Percentiles rank a stretch among this genome's conserved stretches.
Conservation (phyloP, 2,888 invertebrate species). For the Argyra leucocephala region DNA sequence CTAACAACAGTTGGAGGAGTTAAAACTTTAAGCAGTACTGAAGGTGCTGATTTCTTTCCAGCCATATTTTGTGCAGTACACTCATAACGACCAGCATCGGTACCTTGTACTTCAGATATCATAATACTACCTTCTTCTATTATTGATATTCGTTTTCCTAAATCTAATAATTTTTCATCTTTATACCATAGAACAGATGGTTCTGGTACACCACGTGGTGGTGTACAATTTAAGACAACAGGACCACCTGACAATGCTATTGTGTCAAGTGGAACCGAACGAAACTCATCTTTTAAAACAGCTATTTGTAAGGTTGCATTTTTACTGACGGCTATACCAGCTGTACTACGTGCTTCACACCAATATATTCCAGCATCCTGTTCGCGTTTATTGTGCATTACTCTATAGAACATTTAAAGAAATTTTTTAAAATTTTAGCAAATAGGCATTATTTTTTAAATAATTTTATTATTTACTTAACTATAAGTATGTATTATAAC, state of each 20-base stretch:
- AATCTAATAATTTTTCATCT: slow-evolving; percentile 29
- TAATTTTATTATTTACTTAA: too few relatives aligned
- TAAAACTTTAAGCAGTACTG: slow-evolving; percentile 28
- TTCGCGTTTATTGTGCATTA: slow-evolving; percentile 63
- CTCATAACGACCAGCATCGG: slow-evolving; percentile 30
- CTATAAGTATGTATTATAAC: too few relatives aligned
- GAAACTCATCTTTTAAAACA: slow-evolving; percentile 30
- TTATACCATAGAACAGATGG: slow-evolving; percentile 31
- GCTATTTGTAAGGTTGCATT: slow-evolving; percentile 73
- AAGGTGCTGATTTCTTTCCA: slow-evolving; percentile 28
- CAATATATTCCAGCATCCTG: slow-evolving; percentile 70
- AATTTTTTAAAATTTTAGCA: neutral
- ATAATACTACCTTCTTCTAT: slow-evolving; percentile 30
- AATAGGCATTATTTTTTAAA: too few relatives aligned
- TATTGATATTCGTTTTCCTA: slow-evolving; percentile 30
- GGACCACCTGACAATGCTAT: slow-evolving; percentile 31
- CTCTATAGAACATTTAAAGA: slow-evolving; percentile 20
- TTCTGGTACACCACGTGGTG: slow-evolving; percentile 30
- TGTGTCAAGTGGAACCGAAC: slow-evolving; percentile 28
- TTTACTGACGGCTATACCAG: slow-evolving; percentile 61
- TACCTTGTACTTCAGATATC: slow-evolving; percentile 29
- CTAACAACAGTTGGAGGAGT: slow-evolving; percentile 29
- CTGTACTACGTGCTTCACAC: slow-evolving; percentile 67
- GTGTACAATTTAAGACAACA: slow-evolving; percentile 29
- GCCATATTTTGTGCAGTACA: slow-evolving; percentile 33